Evolutionary conservation across 2,113 vertebrate species (phyloP).

Genomic region (Pygoscelis antarcticus): DNA sequence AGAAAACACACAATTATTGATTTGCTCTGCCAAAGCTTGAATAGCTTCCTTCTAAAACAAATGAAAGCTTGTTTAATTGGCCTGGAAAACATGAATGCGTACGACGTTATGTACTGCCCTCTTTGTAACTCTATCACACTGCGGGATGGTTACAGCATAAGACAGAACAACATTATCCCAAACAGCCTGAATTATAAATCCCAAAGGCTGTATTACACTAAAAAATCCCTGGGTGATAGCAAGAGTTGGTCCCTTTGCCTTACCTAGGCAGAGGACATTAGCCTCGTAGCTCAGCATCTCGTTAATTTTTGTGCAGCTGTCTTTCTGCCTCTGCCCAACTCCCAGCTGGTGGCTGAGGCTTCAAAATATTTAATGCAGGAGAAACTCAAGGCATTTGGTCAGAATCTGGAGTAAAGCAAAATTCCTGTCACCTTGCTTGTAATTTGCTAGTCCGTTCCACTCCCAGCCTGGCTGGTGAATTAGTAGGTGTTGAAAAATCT

Average conservation of each 20-base stretch:
- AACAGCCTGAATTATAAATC: constrained; percentile 8
- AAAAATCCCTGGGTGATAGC: not conserved
- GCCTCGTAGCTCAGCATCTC: not conserved
- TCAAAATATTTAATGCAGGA: not conserved
- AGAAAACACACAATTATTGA: constrained; percentile 16
- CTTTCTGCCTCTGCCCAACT: not conserved
- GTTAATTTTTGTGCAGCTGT: not conserved
- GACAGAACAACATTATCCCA: not conserved
- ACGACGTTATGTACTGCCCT: not conserved
- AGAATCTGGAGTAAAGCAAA: not conserved
- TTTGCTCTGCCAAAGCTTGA: constrained; percentile 10
- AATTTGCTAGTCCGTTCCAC: not conserved
- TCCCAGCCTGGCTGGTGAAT: not conserved
- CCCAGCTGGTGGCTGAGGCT: not conserved
- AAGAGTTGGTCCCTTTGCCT: not conserved
- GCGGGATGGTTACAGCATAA: not conserved
- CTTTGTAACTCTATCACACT: not conserved
- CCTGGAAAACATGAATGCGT: constrained; percentile 16
- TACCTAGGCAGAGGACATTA: not conserved
- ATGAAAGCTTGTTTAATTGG: constrained; percentile 27
- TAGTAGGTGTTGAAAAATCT: not conserved
- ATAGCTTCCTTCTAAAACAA: constrained; percentile 29
- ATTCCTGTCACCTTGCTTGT: not conserved
- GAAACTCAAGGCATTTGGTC: not conserved
- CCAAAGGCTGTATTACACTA: not conserved